These are phyloP conservation scores for Noctua janthina DNA, from an alignment of 2,888 invertebrate species.

Conservation along the genomic window DNA sequence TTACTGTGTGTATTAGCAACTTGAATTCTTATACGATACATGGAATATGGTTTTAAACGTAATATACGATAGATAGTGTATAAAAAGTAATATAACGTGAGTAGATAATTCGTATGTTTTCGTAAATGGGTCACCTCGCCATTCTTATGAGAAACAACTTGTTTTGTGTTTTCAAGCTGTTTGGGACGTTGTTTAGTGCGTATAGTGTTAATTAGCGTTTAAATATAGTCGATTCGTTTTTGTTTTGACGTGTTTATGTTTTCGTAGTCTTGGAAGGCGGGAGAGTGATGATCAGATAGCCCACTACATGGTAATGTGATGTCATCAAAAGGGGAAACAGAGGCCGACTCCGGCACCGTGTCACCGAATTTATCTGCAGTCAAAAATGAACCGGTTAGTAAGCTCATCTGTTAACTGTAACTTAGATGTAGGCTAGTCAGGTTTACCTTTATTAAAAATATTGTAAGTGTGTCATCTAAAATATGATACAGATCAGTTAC, in stretches of 20 bases:
- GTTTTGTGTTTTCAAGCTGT: slow-evolving; percentile 78
- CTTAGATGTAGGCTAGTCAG: slow-evolving; percentile 37
- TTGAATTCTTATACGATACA: slow-evolving; percentile 63
- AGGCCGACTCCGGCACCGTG: slow-evolving; percentile 90
- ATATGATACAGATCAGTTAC: background rate
- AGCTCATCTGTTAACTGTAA: slow-evolving; percentile 56
- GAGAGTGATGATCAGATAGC: slow-evolving; percentile 88
- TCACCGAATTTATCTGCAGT: slow-evolving; percentile 85
- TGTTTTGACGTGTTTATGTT: slow-evolving; percentile 76
- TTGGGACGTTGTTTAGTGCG: slow-evolving; percentile 65
- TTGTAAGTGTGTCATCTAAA: slow-evolving; percentile 7
- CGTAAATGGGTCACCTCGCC: slow-evolving; percentile 91
- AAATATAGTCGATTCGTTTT: slow-evolving; percentile 60
- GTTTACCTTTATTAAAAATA: slow-evolving; percentile 26
- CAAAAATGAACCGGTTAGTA: slow-evolving; percentile 89
- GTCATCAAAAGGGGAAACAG: slow-evolving; percentile 91
- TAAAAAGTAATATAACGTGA: slow-evolving; percentile 82
- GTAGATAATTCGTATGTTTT: slow-evolving; percentile 89
- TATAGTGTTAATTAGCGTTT: slow-evolving; percentile 62
- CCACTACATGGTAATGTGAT: slow-evolving; percentile 88
- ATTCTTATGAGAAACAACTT: slow-evolving; percentile 85
- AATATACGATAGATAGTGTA: slow-evolving; percentile 76
- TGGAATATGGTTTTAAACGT: slow-evolving; percentile 70
- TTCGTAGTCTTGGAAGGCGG: slow-evolving; percentile 84
- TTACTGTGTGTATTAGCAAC: slow-evolving; percentile 70